Evolutionary conservation across 2,113 vertebrate species (phyloP).

Genomic region (Ictidomys tridecemlineatus): DNA sequence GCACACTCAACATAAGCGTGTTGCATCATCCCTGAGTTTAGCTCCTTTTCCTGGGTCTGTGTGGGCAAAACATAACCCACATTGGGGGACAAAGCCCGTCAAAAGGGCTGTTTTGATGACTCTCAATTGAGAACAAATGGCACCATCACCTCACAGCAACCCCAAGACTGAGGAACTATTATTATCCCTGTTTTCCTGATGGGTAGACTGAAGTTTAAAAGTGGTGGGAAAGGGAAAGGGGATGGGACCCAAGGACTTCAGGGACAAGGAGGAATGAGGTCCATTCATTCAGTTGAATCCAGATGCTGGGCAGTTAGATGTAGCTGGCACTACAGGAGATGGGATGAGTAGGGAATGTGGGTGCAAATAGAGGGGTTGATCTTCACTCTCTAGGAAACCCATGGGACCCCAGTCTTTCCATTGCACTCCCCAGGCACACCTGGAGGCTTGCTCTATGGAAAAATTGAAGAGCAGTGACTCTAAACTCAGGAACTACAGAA

Average conservation of each 20-base stretch:
- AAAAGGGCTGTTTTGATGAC: accelerated
- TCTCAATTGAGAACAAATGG: not conserved
- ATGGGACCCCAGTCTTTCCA: not conserved
- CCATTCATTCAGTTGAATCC: not conserved
- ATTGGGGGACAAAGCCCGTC: not conserved
- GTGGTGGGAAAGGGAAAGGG: too few species aligned
- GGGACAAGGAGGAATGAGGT: accelerated
- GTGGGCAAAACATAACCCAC: not conserved
- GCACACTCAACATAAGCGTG: accelerated
- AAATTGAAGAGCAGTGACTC: not conserved
- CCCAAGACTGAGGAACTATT: too few species aligned
- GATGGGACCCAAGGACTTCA: not conserved
- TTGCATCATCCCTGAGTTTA: not conserved
- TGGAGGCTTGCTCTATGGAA: not conserved
- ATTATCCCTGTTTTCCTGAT: not conserved
- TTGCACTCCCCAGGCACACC: not conserved
- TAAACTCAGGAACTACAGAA: not conserved
- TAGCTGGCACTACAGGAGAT: not conserved
- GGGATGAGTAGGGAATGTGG: not conserved
- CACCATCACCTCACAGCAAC: not conserved
- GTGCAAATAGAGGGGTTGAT: not conserved
- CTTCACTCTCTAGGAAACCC: not conserved
- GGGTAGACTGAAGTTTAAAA: not conserved
- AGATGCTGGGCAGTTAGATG: not conserved
- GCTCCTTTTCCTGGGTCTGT: not conserved